phyloP scores from a whole-genome alignment of 2,888 invertebrate genomes.

The Buathra laborator region DNA sequence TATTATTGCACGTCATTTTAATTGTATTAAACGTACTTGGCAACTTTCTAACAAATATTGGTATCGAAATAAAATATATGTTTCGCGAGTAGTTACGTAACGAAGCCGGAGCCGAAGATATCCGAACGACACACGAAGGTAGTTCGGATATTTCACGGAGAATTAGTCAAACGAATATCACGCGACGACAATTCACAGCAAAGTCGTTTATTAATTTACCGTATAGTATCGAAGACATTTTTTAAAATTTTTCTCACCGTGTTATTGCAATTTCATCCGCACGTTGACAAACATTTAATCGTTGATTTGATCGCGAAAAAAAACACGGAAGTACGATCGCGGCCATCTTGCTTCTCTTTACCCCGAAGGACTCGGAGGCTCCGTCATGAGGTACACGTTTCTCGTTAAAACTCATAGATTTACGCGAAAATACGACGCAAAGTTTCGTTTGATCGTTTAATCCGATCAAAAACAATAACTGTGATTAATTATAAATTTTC shows the following conservation, averaged over 20 bases:
- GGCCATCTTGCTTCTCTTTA: constrained; percentile 79
- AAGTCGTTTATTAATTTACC: not conserved
- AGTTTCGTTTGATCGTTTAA: constrained; percentile 30
- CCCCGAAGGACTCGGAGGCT: constrained; percentile 71
- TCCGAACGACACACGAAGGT: constrained; percentile 40
- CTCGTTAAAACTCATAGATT: constrained; percentile 57
- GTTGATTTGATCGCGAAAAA: constrained; percentile 60
- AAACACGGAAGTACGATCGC: constrained; percentile 72
- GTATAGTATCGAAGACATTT: constrained; percentile 30
- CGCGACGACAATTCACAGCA: not conserved
- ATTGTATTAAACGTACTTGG: not conserved
- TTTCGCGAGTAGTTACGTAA: constrained; percentile 25
- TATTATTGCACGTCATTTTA: not conserved
- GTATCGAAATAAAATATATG: not conserved
- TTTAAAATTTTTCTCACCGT: not conserved
- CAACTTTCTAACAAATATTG: not conserved
- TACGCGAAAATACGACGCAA: constrained; percentile 36
- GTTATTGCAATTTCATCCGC: not conserved
- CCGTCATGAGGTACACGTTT: constrained; percentile 78
- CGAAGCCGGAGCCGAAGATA: constrained; percentile 46
- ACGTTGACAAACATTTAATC: not conserved
- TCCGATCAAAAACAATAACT: constrained; percentile 6
- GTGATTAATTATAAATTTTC: constrained; percentile 9
- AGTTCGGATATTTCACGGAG: constrained; percentile 59
- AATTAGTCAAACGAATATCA: constrained; percentile 55